Evolutionary conservation across 2,113 vertebrate species (phyloP), one percentile per base, ranked within the genome.

Genomic region (Coturnix japonica): DNA sequence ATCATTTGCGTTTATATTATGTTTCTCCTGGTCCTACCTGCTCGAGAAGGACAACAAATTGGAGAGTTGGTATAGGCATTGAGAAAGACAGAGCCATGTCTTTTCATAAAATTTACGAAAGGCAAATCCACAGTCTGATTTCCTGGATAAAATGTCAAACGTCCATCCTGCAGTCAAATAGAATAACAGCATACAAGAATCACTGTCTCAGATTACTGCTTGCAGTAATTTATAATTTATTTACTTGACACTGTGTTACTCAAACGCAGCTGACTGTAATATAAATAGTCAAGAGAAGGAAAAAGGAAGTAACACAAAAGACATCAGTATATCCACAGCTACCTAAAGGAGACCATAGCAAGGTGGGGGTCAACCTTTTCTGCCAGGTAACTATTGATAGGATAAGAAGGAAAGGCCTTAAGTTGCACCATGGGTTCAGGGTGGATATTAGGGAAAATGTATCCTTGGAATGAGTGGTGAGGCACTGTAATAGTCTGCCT

Each of bases 1-100:
- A 63, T 26, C 44, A 53, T 28, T 64, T 59, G 66, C 23, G 54
- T 57, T 53, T 16, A 70, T 74, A 44, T 35, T 64, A 70, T 39
- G n/a, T 60, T 69, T 89, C 43, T 26, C 25, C 81, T 61, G 18
- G 35, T 65, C 90, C 28, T 97, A 99, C 99, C 99, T 98, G 99
- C 98, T 3, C 99, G 98, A 1, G 99, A 99, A 30, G 99, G 99
- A 94, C 99, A 99, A 92, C 99, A 99, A 89, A 99, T 98, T 16
- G 99, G 99, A 79, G 99, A 99, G 90, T 99, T 99, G 51, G 98
- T 99, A 73, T 99, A 99, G 9, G 99, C 98, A 80, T 98, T 99
- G 56, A 98, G 96, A 95, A 99, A 99, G 20, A 98, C 93, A 30
- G 98, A 95, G 43, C 99, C 99, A 1, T 97, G 95, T 82, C 95